Evolutionary conservation across 2,888 invertebrate genomes (phyloP).

Genomic region (Cataglyphis altisquamis): DNA sequence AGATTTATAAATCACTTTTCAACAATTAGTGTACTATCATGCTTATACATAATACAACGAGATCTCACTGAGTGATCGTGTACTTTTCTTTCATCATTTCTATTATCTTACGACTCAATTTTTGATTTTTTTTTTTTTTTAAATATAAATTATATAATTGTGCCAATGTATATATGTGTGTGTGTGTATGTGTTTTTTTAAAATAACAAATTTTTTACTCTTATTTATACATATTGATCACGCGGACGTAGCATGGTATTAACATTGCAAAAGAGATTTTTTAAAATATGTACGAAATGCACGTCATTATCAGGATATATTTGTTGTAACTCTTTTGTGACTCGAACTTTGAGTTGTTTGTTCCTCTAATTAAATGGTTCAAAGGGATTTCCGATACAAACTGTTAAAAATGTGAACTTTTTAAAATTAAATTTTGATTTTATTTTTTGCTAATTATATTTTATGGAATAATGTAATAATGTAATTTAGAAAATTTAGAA

Average conservation of each 20-base stretch:
- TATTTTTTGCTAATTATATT: not conserved
- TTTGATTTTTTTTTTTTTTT: conserved; percentile 15
- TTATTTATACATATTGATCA: not conserved
- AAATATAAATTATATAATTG: conserved; percentile 20
- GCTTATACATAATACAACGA: conserved; percentile 43
- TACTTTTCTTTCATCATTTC: not conserved
- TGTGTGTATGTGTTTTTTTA: not conserved
- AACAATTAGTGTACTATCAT: conserved; percentile 59
- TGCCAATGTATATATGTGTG: conserved; percentile 1
- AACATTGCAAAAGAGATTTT: conserved; percentile 7
- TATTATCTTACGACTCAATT: conserved; percentile 42
- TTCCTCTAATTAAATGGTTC: not conserved
- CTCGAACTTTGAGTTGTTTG: not conserved
- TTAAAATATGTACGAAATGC: not conserved
- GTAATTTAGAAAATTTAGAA: not conserved
- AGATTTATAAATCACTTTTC: conserved; percentile 63
- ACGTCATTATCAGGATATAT: not conserved
- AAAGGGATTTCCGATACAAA: not conserved
- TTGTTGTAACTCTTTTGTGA: not conserved
- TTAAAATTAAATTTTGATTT: not conserved
- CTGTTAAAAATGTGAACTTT: not conserved
- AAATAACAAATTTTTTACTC: not conserved
- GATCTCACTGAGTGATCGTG: conserved; percentile 33
- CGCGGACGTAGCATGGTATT: not conserved
- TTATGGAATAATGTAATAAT: not conserved